phyloP scores from a whole-genome alignment of 2,888 invertebrate genomes.

The Tiphia femorata region DNA sequence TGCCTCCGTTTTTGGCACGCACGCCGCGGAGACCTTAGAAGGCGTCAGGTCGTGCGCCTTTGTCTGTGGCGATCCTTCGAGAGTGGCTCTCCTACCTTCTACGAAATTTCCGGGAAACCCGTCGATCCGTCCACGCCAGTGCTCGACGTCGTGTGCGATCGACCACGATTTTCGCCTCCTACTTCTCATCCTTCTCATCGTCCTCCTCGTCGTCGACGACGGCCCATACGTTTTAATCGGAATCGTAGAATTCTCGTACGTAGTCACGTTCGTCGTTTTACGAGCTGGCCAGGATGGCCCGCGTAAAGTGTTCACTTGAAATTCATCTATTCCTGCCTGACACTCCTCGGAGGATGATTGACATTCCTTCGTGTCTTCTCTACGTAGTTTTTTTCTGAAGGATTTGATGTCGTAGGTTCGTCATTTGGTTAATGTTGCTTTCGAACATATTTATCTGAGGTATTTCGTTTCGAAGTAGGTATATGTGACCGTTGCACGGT shows the following conservation, averaged over 20 bases:
- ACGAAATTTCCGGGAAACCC: constrained; percentile 28
- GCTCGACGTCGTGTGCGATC: not conserved
- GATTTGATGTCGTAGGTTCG: too few species aligned
- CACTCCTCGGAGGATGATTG: too few species aligned
- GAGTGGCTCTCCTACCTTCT: constrained; percentile 18
- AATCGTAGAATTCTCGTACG: not conserved
- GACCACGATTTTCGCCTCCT: not conserved
- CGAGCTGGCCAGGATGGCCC: too few species aligned
- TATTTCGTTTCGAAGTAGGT: too few species aligned
- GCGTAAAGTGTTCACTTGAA: too few species aligned
- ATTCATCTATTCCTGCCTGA: too few species aligned
- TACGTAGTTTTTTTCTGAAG: too few species aligned
- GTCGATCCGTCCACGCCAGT: not conserved
- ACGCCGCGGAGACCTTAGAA: constrained; percentile 52
- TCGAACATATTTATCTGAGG: too few species aligned
- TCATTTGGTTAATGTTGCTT: too few species aligned
- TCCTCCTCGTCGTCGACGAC: not conserved
- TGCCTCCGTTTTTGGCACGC: constrained; percentile 59
- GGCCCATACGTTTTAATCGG: not conserved
- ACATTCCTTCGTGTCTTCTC: too few species aligned
- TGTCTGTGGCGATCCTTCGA: constrained; percentile 26
- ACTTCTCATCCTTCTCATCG: not conserved
- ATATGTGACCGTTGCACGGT: too few species aligned
- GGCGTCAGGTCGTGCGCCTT: constrained; percentile 47
- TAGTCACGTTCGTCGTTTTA: too few species aligned